Evolutionary conservation across 2,888 invertebrate genomes (phyloP).

Genomic region (Dascillus cervinus): DNA sequence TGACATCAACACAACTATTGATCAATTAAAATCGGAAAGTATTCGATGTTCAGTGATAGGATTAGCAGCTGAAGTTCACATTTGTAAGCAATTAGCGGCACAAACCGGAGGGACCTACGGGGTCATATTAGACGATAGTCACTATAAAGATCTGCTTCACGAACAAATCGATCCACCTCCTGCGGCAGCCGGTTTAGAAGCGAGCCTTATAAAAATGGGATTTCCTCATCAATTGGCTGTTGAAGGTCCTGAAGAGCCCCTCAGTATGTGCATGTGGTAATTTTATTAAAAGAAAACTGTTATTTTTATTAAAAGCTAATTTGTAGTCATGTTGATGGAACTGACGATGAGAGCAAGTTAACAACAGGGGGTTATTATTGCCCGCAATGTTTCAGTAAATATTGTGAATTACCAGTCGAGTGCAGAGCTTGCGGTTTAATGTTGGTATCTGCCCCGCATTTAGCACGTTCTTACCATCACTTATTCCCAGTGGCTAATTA

Average conservation of each 20-base stretch:
- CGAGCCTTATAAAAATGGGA: constrained; percentile 91
- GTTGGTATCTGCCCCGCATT: constrained; percentile 94
- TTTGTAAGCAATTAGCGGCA: constrained; percentile 78
- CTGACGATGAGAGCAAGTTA: constrained; percentile 58
- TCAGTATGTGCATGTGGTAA: constrained; percentile 90
- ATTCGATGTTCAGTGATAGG: constrained; percentile 93
- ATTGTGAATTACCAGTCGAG: constrained; percentile 96
- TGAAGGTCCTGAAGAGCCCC: constrained; percentile 52
- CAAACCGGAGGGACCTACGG: constrained; percentile 85
- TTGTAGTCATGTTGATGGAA: constrained; percentile 72
- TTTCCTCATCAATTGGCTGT: constrained; percentile 74
- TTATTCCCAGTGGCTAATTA: constrained; percentile 88
- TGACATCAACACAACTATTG: constrained; percentile 79
- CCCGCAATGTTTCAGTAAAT: constrained; percentile 95
- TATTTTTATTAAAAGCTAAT: constrained; percentile 6
- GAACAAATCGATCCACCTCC: constrained; percentile 63
- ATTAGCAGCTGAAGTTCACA: constrained; percentile 88
- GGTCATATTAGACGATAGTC: constrained; percentile 76
- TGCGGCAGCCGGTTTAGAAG: constrained; percentile 63
- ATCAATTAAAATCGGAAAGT: constrained; percentile 70
- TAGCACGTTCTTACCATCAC: constrained; percentile 96
- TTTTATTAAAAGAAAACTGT: constrained; percentile 1
- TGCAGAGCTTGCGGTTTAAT: constrained; percentile 94
- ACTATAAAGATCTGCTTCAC: constrained; percentile 59
- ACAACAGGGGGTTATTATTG: constrained; percentile 77